Percentiles rank a stretch among this genome's conserved stretches.
phyloP scores from a whole-genome alignment of 2,113 vertebrate genomes.

The Nestor notabilis region DNA sequence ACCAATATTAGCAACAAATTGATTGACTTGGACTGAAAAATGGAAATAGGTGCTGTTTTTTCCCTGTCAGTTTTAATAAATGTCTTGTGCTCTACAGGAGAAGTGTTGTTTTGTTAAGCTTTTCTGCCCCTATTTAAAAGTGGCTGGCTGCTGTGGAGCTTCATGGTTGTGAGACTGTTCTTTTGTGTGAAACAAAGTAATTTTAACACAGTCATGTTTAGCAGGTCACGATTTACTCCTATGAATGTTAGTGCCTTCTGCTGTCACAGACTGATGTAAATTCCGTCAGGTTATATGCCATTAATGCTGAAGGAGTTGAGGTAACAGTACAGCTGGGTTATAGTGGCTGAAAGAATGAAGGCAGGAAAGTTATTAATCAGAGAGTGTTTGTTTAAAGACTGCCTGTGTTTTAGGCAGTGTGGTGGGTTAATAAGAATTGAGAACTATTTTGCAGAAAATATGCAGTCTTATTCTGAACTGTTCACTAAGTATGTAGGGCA shows the following conservation, averaged over 20 bases:
- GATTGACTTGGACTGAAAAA: background rate
- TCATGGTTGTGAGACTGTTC: background rate
- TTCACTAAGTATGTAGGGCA: background rate
- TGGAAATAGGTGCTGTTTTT: background rate
- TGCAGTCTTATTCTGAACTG: accelerated
- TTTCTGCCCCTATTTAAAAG: background rate
- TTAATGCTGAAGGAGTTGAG: background rate
- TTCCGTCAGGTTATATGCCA: background rate
- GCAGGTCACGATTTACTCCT: background rate
- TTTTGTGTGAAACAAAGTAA: background rate
- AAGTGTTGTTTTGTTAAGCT: background rate
- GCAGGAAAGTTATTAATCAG: background rate
- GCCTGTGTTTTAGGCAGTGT: background rate
- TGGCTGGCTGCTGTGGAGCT: background rate
- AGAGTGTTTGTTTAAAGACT: background rate
- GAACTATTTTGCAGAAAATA: background rate
- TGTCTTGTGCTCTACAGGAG: background rate
- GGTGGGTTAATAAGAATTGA: background rate
- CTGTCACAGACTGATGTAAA: background rate
- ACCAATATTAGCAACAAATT: background rate
- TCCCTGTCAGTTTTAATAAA: background rate
- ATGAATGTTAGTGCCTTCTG: background rate
- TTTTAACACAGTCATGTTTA: background rate
- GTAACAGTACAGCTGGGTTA: background rate
- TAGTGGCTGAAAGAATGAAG: background rate